phyloP scores from a whole-genome alignment of 2,797 vertebrate species.

The Acipenser ruthenus region DNA sequence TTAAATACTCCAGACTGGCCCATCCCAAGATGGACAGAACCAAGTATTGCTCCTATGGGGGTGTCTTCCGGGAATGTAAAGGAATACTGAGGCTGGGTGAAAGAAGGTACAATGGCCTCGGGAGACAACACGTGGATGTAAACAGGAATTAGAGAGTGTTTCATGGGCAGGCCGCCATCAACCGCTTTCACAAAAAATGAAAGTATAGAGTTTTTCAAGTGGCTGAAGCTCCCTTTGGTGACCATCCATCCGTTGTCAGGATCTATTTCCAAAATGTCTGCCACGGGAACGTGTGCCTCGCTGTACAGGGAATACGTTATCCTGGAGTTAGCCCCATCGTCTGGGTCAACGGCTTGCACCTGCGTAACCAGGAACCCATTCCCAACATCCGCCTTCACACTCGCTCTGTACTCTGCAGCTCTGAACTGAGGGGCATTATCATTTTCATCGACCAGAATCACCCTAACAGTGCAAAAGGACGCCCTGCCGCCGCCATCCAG shows the following conservation, averaged over 20 bases:
- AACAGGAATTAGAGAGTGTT: slow-evolving; percentile 84
- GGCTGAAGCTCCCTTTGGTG: slow-evolving; percentile 84
- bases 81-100: slow-evolving; percentile 82
- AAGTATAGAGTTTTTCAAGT: slow-evolving; percentile 78
- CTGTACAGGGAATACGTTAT: slow-evolving; percentile 90
- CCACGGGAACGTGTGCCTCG: slow-evolving; percentile 78
- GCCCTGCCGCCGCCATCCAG: slow-evolving; percentile 79
- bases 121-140: slow-evolving; percentile 86
- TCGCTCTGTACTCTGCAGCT: slow-evolving; percentile 78
- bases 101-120: slow-evolving; percentile 73
- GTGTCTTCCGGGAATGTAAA: slow-evolving; percentile 78
- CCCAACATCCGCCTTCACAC: slow-evolving; percentile 79
- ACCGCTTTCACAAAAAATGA: slow-evolving; percentile 95
- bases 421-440: slow-evolving; percentile 82
- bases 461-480: slow-evolving; percentile 73
- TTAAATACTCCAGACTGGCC: slow-evolving; percentile 45
- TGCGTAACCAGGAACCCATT: slow-evolving; percentile 84
- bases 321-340: slow-evolving; percentile 80
- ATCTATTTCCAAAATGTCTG: slow-evolving; percentile 88
- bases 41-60: slow-evolving; percentile 74
- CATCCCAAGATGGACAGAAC: slow-evolving; percentile 64
- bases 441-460: slow-evolving; percentile 85
- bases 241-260: slow-evolving; percentile 98
- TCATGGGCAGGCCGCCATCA: slow-evolving; percentile 81
- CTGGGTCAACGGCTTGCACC: slow-evolving; percentile 82